A percentile compares a stretch with the other conserved stretches of the same genome.
phyloP scores from a whole-genome alignment of 1,140 invertebrate species.

The Melanaphis sacchari region DNA sequence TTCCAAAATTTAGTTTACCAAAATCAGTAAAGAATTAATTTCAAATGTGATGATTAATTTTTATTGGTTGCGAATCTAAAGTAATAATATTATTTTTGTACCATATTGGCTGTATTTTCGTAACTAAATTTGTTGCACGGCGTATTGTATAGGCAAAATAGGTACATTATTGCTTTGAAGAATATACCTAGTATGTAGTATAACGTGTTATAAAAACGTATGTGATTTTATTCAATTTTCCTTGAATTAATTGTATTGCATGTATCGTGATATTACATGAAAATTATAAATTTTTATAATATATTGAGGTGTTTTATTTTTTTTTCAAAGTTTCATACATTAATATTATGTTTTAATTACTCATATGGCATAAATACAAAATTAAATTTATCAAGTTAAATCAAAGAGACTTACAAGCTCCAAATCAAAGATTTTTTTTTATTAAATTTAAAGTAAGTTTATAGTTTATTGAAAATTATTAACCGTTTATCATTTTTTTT shows the following conservation, averaged over 20 bases:
- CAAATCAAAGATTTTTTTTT: too few species aligned
- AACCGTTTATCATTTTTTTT: background rate
- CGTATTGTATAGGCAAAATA: background rate
- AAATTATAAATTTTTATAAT: background rate
- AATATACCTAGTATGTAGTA: too few species aligned
- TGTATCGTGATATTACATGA: background rate
- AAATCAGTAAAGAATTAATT: background rate
- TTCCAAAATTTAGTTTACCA: background rate
- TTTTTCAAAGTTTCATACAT: too few species aligned
- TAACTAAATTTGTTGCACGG: background rate
- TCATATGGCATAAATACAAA: background rate
- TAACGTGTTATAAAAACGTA: background rate
- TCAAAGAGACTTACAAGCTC: too few species aligned
- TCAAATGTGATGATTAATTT: background rate
- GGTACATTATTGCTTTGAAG: background rate
- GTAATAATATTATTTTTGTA: background rate
- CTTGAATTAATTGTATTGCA: background rate
- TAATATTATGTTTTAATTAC: background rate
- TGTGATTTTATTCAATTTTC: background rate
- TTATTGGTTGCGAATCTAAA: background rate
- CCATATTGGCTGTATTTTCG: background rate
- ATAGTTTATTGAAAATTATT: too few species aligned
- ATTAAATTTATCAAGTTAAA: too few species aligned
- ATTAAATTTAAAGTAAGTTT: too few species aligned
- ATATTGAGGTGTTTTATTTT: background rate